A percentile compares a stretch with the other conserved stretches of the same genome.
Evolutionary conservation across 2,113 vertebrate species (phyloP).

Genomic region (Macrotis lagotis): DNA sequence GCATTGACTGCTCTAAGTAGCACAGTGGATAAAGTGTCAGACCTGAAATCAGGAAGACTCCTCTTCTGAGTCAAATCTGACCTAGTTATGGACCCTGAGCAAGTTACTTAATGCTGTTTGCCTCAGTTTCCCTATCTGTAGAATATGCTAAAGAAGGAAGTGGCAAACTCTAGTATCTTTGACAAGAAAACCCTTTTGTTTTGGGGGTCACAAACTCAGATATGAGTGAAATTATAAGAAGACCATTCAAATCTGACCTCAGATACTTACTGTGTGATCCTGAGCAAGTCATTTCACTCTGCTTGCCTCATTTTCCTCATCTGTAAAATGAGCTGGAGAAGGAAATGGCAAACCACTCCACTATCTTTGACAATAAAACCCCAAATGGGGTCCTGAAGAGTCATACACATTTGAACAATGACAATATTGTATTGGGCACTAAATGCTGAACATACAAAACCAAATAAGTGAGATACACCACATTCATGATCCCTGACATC

Average conservation of each 20-base stretch:
- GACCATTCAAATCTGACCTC: neutral
- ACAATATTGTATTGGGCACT: neutral
- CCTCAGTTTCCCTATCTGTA: neutral
- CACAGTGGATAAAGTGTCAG: neutral
- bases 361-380: neutral
- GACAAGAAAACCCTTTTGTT: neutral
- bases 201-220: too few species aligned
- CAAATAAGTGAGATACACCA: neutral
- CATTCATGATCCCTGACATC: neutral
- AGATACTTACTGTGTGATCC: neutral
- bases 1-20: neutral
- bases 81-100: neutral
- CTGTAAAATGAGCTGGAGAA: neutral
- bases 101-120: neutral
- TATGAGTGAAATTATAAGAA: too few species aligned
- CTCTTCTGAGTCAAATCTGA: neutral
- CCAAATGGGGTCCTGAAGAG: neutral
- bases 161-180: neutral
- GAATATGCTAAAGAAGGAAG: neutral
- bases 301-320: neutral
- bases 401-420: neutral
- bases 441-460: neutral
- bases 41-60: neutral
- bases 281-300: neutral
- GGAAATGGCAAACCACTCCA: neutral